Conservation (phyloP, 2,113 vertebrate species). For the Boulengeromyrus knoepffleri region DNA sequence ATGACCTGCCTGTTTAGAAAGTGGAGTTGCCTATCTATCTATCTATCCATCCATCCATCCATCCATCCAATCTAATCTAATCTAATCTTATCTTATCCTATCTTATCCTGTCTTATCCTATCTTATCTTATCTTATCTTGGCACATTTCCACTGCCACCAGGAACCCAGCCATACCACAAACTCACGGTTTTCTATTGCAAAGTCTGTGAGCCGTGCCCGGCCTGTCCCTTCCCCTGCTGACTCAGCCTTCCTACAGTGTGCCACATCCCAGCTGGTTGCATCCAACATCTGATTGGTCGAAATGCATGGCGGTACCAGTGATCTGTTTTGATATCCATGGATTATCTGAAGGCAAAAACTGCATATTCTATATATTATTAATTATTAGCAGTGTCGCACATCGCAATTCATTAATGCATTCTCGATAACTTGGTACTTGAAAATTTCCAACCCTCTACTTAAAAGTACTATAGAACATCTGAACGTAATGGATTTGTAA, state of each 20-base stretch:
- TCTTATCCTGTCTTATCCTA: too few species aligned
- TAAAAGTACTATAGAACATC: not conserved
- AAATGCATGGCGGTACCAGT: not conserved
- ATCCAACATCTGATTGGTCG: not conserved
- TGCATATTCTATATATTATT: not conserved
- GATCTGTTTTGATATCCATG: not conserved
- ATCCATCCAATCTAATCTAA: too few species aligned
- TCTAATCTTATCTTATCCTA: too few species aligned
- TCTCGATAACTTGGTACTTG: not conserved
- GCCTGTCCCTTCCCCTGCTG: not conserved
- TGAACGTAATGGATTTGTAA: not conserved
- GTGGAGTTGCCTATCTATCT: not conserved
- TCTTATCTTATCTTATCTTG: too few species aligned
- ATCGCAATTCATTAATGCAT: too few species aligned
- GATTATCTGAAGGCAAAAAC: not conserved
- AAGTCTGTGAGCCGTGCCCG: too few species aligned
- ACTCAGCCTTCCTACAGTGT: not conserved
- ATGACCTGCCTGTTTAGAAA: not conserved
- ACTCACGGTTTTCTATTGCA: not conserved
- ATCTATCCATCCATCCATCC: too few species aligned
- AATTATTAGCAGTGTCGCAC: too few species aligned
- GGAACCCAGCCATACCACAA: not conserved
- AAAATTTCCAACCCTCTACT: not conserved
- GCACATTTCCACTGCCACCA: not conserved
- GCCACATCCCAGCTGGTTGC: not conserved